phyloP scores from a whole-genome alignment of 1,140 invertebrate genomes.

The Polypedilum vanderplanki region DNA sequence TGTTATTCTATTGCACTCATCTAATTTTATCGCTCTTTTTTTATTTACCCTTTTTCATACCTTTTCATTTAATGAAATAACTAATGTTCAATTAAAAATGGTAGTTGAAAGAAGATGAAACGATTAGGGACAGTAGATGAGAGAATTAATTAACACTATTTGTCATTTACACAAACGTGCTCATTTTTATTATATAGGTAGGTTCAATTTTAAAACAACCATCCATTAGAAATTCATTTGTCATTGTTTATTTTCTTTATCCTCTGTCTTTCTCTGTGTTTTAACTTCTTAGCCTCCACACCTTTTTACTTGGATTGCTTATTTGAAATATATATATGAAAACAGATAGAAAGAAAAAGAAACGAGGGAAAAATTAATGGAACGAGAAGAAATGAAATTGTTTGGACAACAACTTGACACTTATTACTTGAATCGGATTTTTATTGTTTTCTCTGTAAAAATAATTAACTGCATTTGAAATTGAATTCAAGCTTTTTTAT shows the following conservation, averaged over 20 bases:
- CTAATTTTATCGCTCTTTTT: constrained; percentile 10
- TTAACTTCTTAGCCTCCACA: neutral
- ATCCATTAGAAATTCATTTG: constrained; percentile 19
- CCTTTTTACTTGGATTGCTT: neutral
- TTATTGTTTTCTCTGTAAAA: neutral
- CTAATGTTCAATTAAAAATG: constrained; percentile 5
- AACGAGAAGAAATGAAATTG: constrained; percentile 1
- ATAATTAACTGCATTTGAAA: neutral
- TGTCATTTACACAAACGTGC: constrained; percentile 12
- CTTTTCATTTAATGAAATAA: neutral
- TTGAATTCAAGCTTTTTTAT: neutral
- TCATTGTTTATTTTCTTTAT: constrained; percentile 14
- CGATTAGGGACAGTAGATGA: too few species aligned
- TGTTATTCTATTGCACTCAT: neutral
- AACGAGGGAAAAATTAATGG: neutral
- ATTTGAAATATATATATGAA: neutral
- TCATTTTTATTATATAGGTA: neutral
- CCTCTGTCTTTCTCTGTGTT: neutral
- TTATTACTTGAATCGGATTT: constrained; percentile 13
- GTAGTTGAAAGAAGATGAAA: neutral
- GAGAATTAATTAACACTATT: constrained; percentile 19
- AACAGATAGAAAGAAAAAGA: neutral
- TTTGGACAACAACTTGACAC: constrained; percentile 17
- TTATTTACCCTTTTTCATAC: constrained; percentile 9
- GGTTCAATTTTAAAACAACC: neutral